Percentiles rank a stretch among this genome's conserved stretches.
phyloP scores from a whole-genome alignment of 2,888 invertebrate genomes.

The Papilio demoleus region DNA sequence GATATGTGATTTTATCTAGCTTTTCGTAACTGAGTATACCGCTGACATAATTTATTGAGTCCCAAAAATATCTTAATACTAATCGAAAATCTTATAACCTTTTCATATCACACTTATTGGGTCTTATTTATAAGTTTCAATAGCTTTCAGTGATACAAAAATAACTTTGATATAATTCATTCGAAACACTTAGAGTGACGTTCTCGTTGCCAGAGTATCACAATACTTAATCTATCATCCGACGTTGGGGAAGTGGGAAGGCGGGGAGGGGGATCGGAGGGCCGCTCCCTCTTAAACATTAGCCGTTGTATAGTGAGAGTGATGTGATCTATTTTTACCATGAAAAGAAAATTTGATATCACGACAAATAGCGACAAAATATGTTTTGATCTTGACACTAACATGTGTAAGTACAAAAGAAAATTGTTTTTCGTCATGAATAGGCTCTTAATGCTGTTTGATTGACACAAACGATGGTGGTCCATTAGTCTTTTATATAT shows the following conservation, averaged over 20 bases:
- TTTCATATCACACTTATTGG: neutral
- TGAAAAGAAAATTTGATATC: slow-evolving; percentile 39
- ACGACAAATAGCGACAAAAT: slow-evolving; percentile 39
- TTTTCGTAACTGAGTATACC: no score
- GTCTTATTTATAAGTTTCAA: slow-evolving; percentile 10
- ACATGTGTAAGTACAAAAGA: neutral
- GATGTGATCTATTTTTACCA: slow-evolving; percentile 47
- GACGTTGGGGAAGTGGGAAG: slow-evolving; percentile 53
- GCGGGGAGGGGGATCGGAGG: slow-evolving; percentile 43
- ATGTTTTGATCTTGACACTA: slow-evolving; percentile 15
- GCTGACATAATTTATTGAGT: no score
- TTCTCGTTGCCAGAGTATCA: slow-evolving; percentile 45
- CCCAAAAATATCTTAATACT: neutral
- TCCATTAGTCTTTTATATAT: neutral
- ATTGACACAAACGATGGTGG: slow-evolving; percentile 20
- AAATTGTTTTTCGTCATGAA: slow-evolving; percentile 1
- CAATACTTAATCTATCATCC: slow-evolving; percentile 59
- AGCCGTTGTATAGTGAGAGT: slow-evolving; percentile 43
- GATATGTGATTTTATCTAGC: no score
- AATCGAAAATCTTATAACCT: neutral
- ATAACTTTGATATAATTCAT: slow-evolving; percentile 27
- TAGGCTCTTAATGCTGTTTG: slow-evolving; percentile 7
- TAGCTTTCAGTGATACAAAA: slow-evolving; percentile 26
- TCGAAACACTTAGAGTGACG: slow-evolving; percentile 34
- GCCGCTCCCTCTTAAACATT: slow-evolving; percentile 49